Percentiles rank a stretch among this genome's conserved stretches.
Evolutionary conservation across 2,797 vertebrate genomes (phyloP).

Genomic region (Pangasius djambal): DNA sequence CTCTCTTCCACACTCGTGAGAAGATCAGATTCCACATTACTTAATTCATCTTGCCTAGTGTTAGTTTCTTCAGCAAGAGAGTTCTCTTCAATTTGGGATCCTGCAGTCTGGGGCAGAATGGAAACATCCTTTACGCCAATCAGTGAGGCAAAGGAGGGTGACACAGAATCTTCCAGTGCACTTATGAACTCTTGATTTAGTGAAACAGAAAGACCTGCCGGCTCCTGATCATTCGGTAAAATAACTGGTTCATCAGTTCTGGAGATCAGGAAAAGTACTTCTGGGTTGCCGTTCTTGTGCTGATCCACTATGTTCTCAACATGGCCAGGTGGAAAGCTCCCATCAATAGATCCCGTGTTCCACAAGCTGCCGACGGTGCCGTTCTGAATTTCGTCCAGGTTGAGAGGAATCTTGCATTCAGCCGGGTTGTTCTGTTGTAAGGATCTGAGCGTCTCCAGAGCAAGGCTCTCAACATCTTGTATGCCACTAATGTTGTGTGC

Average conservation of each 20-base stretch:
- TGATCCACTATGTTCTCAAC: conserved; percentile 38
- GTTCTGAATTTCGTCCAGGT: conserved; percentile 63
- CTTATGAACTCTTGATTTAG: conserved; percentile 68
- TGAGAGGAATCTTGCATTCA: conserved; percentile 51
- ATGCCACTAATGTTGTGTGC: conserved; percentile 61
- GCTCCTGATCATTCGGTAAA: conserved; percentile 38
- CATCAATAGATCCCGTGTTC: conserved; percentile 55
- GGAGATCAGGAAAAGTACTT: conserved; percentile 66
- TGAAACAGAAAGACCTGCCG: conserved; percentile 56
- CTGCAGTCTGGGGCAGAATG: conserved; percentile 70
- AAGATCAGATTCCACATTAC: conserved; percentile 50
- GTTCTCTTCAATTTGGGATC: conserved; percentile 66
- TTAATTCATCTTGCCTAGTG: conserved; percentile 42
- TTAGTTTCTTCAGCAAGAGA: conserved; percentile 51
- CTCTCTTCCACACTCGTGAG: conserved; percentile 16
- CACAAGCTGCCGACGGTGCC: conserved; percentile 55
- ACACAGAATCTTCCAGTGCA: conserved; percentile 72
- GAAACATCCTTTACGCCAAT: conserved; percentile 68
- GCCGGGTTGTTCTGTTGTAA: conserved; percentile 38
- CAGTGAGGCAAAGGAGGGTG: conserved; percentile 71
- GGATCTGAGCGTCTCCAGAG: conserved; percentile 46
- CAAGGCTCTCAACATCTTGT: conserved; percentile 41
- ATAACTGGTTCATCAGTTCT: conserved; percentile 60
- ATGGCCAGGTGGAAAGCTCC: conserved; percentile 52
- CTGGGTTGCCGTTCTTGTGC: conserved; percentile 47